Conservation (phyloP, 2,797 vertebrate species). For the Picus viridis region DNA sequence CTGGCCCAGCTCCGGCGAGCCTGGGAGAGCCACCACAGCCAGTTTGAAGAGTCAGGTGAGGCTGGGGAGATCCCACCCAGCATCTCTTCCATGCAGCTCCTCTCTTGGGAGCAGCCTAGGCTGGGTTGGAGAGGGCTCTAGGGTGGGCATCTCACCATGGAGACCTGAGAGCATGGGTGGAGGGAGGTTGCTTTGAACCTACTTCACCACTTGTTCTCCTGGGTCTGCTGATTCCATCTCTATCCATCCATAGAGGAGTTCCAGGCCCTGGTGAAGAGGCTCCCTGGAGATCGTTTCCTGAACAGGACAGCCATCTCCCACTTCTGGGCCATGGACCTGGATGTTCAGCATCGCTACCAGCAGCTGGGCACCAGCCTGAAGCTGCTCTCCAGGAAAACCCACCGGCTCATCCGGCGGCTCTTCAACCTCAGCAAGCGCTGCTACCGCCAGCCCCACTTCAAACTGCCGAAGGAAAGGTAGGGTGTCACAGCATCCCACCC, state of each 20-base stretch:
- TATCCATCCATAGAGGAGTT: constrained; percentile 86
- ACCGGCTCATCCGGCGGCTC: constrained; percentile 90
- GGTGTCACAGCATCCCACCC: not conserved
- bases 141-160: not conserved
- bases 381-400: constrained; percentile 87
- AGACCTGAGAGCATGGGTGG: accelerated
- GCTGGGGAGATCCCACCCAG: not conserved
- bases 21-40: constrained; percentile 87
- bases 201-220: accelerated
- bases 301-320: constrained; percentile 90
- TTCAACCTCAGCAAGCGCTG: constrained; percentile 97
- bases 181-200: not conserved
- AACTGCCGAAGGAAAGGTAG: constrained; percentile 92
- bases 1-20: constrained; percentile 87
- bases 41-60: constrained; percentile 95
- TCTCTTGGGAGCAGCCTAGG: not conserved
- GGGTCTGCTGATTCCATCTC: accelerated
- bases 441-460: constrained; percentile 90
- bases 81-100: not conserved
- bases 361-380: constrained; percentile 88
- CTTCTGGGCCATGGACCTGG: constrained; percentile 88
- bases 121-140: not conserved
- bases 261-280: constrained; percentile 89
- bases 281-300: constrained; percentile 90
- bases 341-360: constrained; percentile 90